phyloP scores from a whole-genome alignment of 2,113 vertebrate genomes.

The Forbesichthys agassizii region DNA sequence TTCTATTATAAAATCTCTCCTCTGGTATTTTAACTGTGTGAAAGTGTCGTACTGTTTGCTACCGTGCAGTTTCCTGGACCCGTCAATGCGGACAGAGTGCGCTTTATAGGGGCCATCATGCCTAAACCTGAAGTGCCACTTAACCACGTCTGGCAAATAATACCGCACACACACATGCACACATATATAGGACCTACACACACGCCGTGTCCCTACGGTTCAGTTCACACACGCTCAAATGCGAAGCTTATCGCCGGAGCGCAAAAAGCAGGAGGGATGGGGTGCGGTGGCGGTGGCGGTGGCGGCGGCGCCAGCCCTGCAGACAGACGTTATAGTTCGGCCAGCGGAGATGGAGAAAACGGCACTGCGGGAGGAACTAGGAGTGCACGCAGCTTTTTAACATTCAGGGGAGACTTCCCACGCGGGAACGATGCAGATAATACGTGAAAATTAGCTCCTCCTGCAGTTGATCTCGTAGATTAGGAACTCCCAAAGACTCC shows the following conservation, averaged over 20 bases:
- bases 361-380: slow-evolving; percentile 66
- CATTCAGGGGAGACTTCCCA: slow-evolving; percentile 3
- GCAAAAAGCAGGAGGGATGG: slow-evolving; percentile 15
- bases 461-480: background rate
- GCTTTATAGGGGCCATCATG: no score
- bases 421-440: slow-evolving; percentile 20
- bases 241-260: slow-evolving; percentile 1
- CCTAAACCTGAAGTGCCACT: no score
- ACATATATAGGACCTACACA: background rate
- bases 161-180: no score
- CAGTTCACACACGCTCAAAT: slow-evolving; percentile 3
- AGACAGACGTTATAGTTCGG: slow-evolving; percentile 52
- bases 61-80: no score
- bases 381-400: slow-evolving; percentile 19
- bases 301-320: slow-evolving; percentile 40
- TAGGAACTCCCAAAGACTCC: background rate
- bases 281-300: slow-evolving; percentile 33
- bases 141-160: no score
- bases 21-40: no score
- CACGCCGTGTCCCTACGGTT: slow-evolving; percentile 4
- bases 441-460: slow-evolving; percentile 22
- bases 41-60: no score
- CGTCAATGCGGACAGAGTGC: no score
- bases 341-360: slow-evolving; percentile 53
- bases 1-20: no score